Evolutionary conservation across 2,888 invertebrate genomes (phyloP).

Genomic region (Boloria euphrosyne): DNA sequence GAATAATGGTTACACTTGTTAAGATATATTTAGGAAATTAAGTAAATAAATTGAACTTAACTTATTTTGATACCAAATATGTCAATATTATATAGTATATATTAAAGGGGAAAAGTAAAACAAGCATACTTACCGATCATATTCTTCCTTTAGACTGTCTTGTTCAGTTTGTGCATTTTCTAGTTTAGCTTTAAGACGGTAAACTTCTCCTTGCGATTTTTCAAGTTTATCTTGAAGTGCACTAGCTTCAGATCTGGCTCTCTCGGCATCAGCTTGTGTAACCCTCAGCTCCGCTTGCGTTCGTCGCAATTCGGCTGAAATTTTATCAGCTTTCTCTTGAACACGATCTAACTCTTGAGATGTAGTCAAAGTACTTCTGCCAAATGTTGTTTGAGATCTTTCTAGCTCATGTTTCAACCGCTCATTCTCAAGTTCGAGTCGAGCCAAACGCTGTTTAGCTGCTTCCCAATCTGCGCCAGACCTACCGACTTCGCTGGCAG

Average conservation of each 20-base stretch:
- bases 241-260: constrained; percentile 91
- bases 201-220: constrained; percentile 97
- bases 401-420: constrained; percentile 92
- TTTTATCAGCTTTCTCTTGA: constrained; percentile 93
- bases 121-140: constrained; percentile 84
- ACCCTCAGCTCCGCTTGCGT: constrained; percentile 95
- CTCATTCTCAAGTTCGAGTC: constrained; percentile 95
- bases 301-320: constrained; percentile 90
- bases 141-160: constrained; percentile 95
- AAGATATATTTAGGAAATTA: too few relatives aligned
- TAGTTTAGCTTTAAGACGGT: constrained; percentile 94
- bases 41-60: neutral
- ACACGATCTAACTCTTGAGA: constrained; percentile 91
- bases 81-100: too few relatives aligned
- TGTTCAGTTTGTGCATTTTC: constrained; percentile 98
- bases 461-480: constrained; percentile 95
- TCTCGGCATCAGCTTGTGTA: constrained; percentile 94
- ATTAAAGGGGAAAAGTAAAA: neutral
- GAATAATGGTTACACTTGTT: too few relatives aligned
- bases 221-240: constrained; percentile 95
- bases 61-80: neutral
- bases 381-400: constrained; percentile 91
- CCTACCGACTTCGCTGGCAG: constrained; percentile 93
- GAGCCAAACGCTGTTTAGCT: constrained; percentile 90
- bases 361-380: constrained; percentile 90